Evolutionary conservation across 2,113 vertebrate genomes (phyloP), one percentile per base, ranked within the genome.

Genomic region (Fregata magnificens): DNA sequence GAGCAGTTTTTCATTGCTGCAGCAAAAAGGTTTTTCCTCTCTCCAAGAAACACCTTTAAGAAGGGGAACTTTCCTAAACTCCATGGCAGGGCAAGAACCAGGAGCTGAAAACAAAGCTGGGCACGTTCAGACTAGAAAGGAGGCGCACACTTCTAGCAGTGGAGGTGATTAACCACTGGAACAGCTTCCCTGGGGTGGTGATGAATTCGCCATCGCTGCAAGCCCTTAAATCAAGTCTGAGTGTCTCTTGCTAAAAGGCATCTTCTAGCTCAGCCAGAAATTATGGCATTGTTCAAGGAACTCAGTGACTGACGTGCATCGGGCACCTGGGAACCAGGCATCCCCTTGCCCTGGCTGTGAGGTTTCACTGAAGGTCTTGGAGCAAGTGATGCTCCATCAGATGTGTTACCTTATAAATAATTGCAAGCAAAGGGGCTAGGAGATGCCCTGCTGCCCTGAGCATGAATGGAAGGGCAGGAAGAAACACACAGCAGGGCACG

Each of bases 261-360:
- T 22, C 78, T 82, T 63, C 47, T 28, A 59, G 52, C 93, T 61
- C 77, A 72, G 72, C 61, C 52, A 84, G 83, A 63, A 89, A 4
- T 28, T 2, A 45, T 7, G 45, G 67, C 34, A 50, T 61, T 32
- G 19, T 47, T 77, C 53, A 10, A 17, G 83, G 71, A 47, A n/a
- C 6, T 16, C 26, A 3, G 61, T 18, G 58, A 13, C 44, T 36
- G 62, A 18, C 0, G 0, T 3, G 20, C 21, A 11, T 4, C 3
- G 4, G 63, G 36, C 13, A 5, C 29, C 34, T 16, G 21, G 62
- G 52, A 85, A 16, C 40, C 63, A 31, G 81, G 62, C 62, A 15
- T 19, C 34, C 20, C 20, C 69, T 40, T 45, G 24, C 29, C 24
- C 59, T 36, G 58, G 25, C 38, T 1, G 0, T n/a, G 88, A 40